These are phyloP conservation scores for Denticeps clupeoides DNA, from an alignment of 2,797 vertebrate species.

Conservation along the genomic window DNA sequence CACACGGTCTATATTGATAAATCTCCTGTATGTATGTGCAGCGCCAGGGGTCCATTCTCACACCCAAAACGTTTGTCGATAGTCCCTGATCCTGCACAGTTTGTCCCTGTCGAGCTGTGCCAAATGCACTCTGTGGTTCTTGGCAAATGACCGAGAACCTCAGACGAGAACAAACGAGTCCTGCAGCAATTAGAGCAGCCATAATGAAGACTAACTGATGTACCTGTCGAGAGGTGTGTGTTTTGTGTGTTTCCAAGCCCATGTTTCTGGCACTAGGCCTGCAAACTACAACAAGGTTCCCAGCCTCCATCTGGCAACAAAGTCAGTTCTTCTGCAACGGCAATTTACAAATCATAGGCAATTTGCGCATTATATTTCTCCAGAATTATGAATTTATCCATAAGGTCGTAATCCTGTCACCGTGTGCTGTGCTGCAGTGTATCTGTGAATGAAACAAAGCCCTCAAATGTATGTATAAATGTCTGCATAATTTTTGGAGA, in stretches of 20 bases:
- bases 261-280: too few relatives aligned
- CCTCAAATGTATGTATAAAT: too few relatives aligned
- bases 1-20: slow-evolving; percentile 38
- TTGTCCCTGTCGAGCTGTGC: slow-evolving; percentile 12
- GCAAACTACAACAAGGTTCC: too few relatives aligned
- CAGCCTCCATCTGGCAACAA: too few relatives aligned
- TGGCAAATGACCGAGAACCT: slow-evolving; percentile 10
- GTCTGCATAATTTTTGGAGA: too few relatives aligned
- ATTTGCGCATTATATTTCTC: too few relatives aligned
- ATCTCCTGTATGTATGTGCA: slow-evolving; percentile 32
- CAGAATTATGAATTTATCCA: too few relatives aligned
- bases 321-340: too few relatives aligned
- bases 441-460: too few relatives aligned
- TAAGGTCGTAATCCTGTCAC: too few relatives aligned
- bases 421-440: too few relatives aligned
- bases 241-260: slow-evolving; percentile 3
- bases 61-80: slow-evolving; percentile 28
- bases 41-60: slow-evolving; percentile 25
- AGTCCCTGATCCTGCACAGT: slow-evolving; percentile 3
- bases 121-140: slow-evolving; percentile 7
- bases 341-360: too few relatives aligned
- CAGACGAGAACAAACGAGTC: slow-evolving; percentile 4
- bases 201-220: slow-evolving; percentile 11
- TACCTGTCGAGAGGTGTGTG: slow-evolving; percentile 11
- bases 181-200: slow-evolving; percentile 17